These are phyloP conservation scores for Lordiphosa clarofinis DNA, from an alignment of 1,140 invertebrate species.

Conservation along the genomic window DNA sequence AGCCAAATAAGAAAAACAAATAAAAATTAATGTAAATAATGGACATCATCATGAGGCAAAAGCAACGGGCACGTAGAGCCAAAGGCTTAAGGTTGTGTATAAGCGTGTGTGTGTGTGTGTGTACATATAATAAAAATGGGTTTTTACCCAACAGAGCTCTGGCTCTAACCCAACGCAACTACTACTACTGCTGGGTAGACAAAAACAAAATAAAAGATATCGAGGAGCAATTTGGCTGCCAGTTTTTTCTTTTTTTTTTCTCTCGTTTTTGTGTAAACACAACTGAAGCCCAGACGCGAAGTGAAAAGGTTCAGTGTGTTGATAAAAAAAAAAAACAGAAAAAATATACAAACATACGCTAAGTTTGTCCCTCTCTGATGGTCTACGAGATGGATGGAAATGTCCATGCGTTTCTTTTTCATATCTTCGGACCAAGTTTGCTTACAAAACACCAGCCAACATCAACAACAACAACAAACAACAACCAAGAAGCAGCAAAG, in stretches of 20 bases:
- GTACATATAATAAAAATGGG: conserved; percentile 42
- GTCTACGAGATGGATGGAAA: conserved; percentile 22
- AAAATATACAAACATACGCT: conserved; percentile 54
- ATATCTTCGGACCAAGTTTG: conserved; percentile 42
- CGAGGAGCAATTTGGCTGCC: conserved; percentile 77
- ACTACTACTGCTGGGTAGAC: conserved; percentile 43
- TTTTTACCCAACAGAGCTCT: conserved; percentile 29
- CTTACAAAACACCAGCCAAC: conserved; percentile 60
- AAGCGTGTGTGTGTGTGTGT: conserved; percentile 15
- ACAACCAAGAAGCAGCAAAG: conserved; percentile 19
- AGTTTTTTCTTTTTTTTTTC: conserved; percentile 39
- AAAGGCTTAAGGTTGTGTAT: conserved; percentile 60
- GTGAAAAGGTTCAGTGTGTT: conserved; percentile 68
- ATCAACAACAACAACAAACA: conserved; percentile 36
- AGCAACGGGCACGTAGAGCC: conserved; percentile 61
- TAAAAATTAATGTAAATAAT: conserved; percentile 78
- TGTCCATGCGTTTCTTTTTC: conserved; percentile 21
- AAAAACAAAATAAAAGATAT: conserved; percentile 71
- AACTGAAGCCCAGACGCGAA: conserved; percentile 40
- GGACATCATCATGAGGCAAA: conserved; percentile 67
- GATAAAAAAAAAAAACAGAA: conserved; percentile 52
- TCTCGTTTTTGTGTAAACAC: conserved; percentile 63
- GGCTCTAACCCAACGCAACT: conserved; percentile 12
- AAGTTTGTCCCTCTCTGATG: conserved; percentile 45
- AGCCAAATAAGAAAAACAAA: conserved; percentile 78